Evolutionary conservation across 92 coral and sea anemone species (phyloP).

Genomic region (Porites evermanni): DNA sequence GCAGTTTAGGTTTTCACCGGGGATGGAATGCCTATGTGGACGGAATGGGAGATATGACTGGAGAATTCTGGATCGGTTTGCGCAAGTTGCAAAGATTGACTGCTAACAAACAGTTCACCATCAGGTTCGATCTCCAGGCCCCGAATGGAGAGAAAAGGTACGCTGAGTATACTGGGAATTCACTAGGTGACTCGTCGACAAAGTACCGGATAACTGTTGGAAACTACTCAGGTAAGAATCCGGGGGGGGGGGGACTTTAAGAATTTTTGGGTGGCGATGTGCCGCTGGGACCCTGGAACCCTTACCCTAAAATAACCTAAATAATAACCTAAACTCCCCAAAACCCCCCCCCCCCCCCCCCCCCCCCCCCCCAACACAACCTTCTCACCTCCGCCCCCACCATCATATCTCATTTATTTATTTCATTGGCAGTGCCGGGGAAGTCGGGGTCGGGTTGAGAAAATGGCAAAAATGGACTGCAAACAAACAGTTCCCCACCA

Average conservation of each 20-base stretch:
- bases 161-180: conserved; percentile 67
- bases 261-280: not conserved
- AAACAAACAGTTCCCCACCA: conserved; percentile 40
- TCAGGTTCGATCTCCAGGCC: conserved; percentile 81
- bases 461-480: conserved; percentile 57
- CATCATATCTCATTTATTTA: too few species aligned
- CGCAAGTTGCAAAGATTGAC: conserved; percentile 60
- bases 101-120: conserved; percentile 29
- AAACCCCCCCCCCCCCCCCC: too few species aligned
- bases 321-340: too few species aligned
- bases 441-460: too few species aligned
- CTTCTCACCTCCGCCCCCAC: too few species aligned
- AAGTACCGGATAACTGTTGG: conserved; percentile 64
- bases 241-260: not conserved
- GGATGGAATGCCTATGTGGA: conserved; percentile 55
- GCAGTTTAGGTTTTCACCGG: conserved; percentile 55
- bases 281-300: too few species aligned
- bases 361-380: too few species aligned
- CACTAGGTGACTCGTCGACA: conserved; percentile 30
- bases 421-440: too few species aligned
- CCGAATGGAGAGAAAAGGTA: conserved; percentile 66
- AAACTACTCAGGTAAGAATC: conserved; percentile 60
- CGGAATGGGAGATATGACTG: conserved; percentile 74
- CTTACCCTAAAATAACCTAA: too few species aligned
- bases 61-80: conserved; percentile 79